Base-by-base conservation (phyloP, 2,797 vertebrate genomes). In the Varecia variegata region DNA sequence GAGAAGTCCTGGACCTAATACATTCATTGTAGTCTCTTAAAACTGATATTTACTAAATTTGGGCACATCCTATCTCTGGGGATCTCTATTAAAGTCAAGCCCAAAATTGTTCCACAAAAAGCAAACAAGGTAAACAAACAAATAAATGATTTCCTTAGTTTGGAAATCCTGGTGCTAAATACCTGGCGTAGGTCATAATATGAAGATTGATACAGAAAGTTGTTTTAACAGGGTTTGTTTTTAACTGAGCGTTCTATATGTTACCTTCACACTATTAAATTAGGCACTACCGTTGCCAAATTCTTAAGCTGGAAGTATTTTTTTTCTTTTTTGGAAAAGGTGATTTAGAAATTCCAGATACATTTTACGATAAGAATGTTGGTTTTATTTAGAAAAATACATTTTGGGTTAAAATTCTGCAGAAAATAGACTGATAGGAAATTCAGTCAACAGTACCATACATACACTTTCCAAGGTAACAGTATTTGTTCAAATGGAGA, bases 281-380 rank as follows among this genome's bases (percentile, higher is more conserved):
- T 65, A 82, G 1, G 15, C 40, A 3, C 82, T 15, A 83, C 3
- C 60, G 14, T 67, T 94, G 52, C 45, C 50, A 87, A 80, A 80
- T n/a, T 74, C 25, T 73, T 43, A 79, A 73, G 32, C 7, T 62
- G 25, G 17, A 81, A 81, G 3, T 35, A 47, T 35, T 77, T 81
- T 27, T 58, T 50, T 60, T 12, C 14, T 56, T 54, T 56, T 60
- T 11, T 21, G 23, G 43, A 79, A 23, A 67, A 15, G 3, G 0
- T 84, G 92, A 47, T 83, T 94, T 87, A 81, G 45, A 88, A 93
- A 93, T 76, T 81, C 6, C 27, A 77, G 47, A 23, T 90, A 82
- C 0, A 0, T 20, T 96, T 93, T 45, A 86, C 0, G 45, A 62
- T 5, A 79, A 79, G 13, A 77, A 89, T 56, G 17, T 13, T 79